These are phyloP conservation scores for Volucella inflata DNA, from an alignment of 2,888 invertebrate species.

Conservation along the genomic window DNA sequence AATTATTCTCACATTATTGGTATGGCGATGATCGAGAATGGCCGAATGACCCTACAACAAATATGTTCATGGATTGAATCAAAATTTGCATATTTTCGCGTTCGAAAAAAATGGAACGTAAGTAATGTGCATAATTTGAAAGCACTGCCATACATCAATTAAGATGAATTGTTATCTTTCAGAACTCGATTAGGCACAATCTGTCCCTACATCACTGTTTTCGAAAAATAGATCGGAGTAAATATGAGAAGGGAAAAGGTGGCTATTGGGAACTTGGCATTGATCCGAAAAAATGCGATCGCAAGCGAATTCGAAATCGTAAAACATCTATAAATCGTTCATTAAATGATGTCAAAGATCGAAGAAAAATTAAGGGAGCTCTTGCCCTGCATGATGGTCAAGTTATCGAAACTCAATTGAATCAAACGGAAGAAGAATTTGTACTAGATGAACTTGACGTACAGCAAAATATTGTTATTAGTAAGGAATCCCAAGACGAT, in stretches of 20 bases:
- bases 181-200: slow-evolving; percentile 84
- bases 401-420: not conserved
- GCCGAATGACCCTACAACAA: slow-evolving; percentile 82
- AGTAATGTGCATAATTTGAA: slow-evolving; percentile 71
- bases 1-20: slow-evolving; percentile 84
- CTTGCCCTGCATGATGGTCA: not conserved
- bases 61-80: slow-evolving; percentile 83
- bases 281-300: slow-evolving; percentile 82
- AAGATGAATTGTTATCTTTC: slow-evolving; percentile 47
- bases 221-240: slow-evolving; percentile 82
- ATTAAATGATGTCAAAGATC: not conserved
- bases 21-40: slow-evolving; percentile 83
- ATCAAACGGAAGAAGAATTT: slow-evolving; percentile 38
- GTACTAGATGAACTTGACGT: slow-evolving; percentile 59
- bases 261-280: slow-evolving; percentile 83
- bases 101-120: slow-evolving; percentile 84
- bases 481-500: slow-evolving; percentile 26
- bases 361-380: slow-evolving; percentile 13
- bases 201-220: slow-evolving; percentile 83
- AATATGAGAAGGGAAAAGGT: slow-evolving; percentile 83
- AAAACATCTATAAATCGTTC: slow-evolving; percentile 73
- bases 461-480: slow-evolving; percentile 53
- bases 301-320: slow-evolving; percentile 82
- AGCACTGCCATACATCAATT: not conserved
- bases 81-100: slow-evolving; percentile 83